Conservation (phyloP, 2,113 vertebrate genomes). For the Melanostigma gelatinosum region DNA sequence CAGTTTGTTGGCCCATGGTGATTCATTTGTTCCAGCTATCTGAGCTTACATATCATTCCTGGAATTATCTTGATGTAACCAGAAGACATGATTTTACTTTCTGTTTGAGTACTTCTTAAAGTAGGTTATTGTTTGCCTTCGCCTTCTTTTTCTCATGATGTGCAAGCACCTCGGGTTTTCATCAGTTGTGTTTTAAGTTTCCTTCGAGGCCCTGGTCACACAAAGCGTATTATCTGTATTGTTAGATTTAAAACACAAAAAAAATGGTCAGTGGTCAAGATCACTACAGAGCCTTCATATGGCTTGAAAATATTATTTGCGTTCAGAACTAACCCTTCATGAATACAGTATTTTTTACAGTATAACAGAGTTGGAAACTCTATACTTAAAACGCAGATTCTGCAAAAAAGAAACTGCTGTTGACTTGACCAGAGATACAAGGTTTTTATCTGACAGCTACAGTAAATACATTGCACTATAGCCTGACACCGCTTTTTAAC, state of each 20-base stretch:
- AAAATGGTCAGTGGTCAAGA: neutral
- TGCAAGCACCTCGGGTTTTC: neutral
- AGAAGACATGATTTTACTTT: neutral
- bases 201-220: neutral
- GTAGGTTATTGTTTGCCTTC: neutral
- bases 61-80: neutral
- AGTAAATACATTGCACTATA: conserved; percentile 21
- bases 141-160: neutral
- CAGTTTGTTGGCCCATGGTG: neutral
- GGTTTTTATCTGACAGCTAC: conserved; percentile 20
- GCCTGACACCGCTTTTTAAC: conserved; percentile 30
- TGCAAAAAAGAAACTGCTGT: neutral
- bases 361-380: neutral
- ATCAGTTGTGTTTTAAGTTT: too few relatives aligned
- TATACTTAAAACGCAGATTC: neutral
- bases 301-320: neutral
- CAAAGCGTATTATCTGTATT: neutral
- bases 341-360: neutral
- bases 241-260: neutral
- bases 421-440: conserved; percentile 1
- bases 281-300: neutral
- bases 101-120: neutral
- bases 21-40: neutral
- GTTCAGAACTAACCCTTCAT: neutral
- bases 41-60: neutral